A percentile compares a stretch with the other conserved stretches of the same genome.
Conservation (phyloP, 2,888 invertebrate genomes). For the Scrobipalpa atriplicella region DNA sequence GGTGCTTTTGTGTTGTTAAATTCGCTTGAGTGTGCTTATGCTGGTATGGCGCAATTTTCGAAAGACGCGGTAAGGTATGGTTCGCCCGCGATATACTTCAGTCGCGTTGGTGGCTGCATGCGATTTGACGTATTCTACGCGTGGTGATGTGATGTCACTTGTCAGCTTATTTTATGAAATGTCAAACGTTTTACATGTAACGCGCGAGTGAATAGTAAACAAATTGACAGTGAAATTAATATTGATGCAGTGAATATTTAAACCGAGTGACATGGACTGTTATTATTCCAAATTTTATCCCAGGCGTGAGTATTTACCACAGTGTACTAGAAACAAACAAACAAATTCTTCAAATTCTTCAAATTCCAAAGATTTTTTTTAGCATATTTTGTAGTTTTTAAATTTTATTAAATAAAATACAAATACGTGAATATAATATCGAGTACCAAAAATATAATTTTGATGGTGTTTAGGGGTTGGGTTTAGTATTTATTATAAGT, state of each 20-base stretch:
- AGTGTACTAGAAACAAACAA: slow-evolving; percentile 71
- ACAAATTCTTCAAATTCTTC: slow-evolving; percentile 73
- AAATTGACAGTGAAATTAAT: slow-evolving; percentile 75
- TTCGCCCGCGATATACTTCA: slow-evolving; percentile 83
- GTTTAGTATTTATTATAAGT: too few species aligned
- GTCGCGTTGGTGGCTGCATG: slow-evolving; percentile 83
- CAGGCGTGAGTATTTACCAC: slow-evolving; percentile 78
- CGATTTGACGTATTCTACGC: slow-evolving; percentile 83
- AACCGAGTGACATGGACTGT: slow-evolving; percentile 79
- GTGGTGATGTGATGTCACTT: slow-evolving; percentile 81
- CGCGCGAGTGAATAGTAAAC: slow-evolving; percentile 79
- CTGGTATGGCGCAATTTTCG: slow-evolving; percentile 84
- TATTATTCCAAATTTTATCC: slow-evolving; percentile 82
- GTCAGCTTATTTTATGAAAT: slow-evolving; percentile 80
- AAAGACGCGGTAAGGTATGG: slow-evolving; percentile 83
- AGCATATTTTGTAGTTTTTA: slow-evolving; percentile 19
- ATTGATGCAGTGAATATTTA: slow-evolving; percentile 72
- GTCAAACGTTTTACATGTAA: slow-evolving; percentile 77
- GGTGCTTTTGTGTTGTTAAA: slow-evolving; percentile 81
- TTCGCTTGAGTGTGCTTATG: slow-evolving; percentile 81
- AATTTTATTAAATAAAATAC: too few species aligned
- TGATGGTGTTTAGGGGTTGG: too few species aligned
- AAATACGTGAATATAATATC: too few species aligned
- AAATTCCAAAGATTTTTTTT: slow-evolving; percentile 49
- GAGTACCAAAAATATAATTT: too few species aligned